Evolutionary conservation across 1,140 invertebrate genomes (phyloP), one percentile per base, ranked within the genome.

Genomic region (Drosophila sp.): DNA sequence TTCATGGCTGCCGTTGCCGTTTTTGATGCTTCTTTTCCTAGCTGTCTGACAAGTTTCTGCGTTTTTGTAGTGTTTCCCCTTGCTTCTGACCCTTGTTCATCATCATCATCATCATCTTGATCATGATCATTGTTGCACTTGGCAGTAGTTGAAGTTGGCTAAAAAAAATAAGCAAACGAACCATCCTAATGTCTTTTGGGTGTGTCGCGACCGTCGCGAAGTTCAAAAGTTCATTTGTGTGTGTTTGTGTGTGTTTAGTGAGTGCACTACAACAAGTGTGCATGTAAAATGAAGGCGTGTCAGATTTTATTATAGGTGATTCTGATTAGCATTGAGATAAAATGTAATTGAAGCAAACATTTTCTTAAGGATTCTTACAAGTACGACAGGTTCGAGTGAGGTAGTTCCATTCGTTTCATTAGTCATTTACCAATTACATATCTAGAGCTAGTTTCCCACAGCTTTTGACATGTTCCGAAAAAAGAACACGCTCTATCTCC

Each of bases 41-140:
- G 73, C 74, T 56, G 83, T 86, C 83, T 86, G 83, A 86, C 83
- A 86, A 87, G 83, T 82, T 86, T 60, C 56, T 79, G 70, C 68
- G 67, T 79, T 76, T 66, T 77, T 78, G 74, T 78, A 72, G 68
- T 78, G 74, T 77, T 78, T 77, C 66, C 63, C 71, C 69, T 66
- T 40, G 56, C 62, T 6, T 58, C 27, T 4, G 7, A 27, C 2
- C 44, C 44, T 25, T 27, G 44, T 23, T 50, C 32, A 58, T 23
- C n/a, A 38, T 17, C 17, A 32, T 35, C 56, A 23, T 58, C 3
- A 27, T 54, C 56, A 35, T 35, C 32, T n/a, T 35, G 17, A 58
- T 58, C 56, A 58, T 58, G 30, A 35, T 65, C 67, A 76, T 77
- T 76, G 73, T 74, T 76, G 73, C 74, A 76, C 73, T 76, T 76